Conservation (phyloP, 2,888 invertebrate genomes). For the Nephrotoma guestfalica region DNA sequence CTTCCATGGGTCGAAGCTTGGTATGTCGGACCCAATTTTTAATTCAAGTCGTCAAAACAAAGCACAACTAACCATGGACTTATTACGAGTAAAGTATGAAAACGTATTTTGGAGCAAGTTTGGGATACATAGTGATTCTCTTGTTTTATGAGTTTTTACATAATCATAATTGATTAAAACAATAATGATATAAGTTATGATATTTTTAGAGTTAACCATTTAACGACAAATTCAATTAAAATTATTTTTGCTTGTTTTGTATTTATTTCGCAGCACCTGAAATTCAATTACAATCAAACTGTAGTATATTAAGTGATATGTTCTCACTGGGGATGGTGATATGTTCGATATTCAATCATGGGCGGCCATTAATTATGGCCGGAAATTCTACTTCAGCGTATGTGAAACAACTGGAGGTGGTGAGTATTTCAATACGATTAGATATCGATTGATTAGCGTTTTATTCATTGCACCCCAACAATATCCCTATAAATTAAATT, state of each 20-base stretch:
- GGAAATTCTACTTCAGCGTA: conserved; percentile 81
- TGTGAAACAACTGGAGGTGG: conserved; percentile 79
- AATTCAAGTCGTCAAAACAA: no score
- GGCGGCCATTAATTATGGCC: conserved; percentile 77
- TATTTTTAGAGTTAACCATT: no score
- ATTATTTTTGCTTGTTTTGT: neutral
- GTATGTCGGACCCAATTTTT: no score
- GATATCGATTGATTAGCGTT: neutral
- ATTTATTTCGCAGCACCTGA: conserved; percentile 63
- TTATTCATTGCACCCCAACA: conserved; percentile 1
- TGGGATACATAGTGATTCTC: no score
- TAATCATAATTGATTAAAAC: no score
- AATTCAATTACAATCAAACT: conserved; percentile 66
- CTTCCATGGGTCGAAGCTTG: no score
- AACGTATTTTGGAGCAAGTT: no score
- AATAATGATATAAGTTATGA: no score
- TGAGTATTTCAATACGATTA: conserved; percentile 35
- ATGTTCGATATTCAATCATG: conserved; percentile 83
- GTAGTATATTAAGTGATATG: conserved; percentile 87
- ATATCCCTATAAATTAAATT: neutral
- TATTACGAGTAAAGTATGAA: no score
- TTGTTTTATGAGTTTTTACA: no score
- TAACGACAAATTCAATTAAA: no score
- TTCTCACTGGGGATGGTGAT: conserved; percentile 91
- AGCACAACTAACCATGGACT: no score